Evolutionary conservation across 2,888 invertebrate species (phyloP), one percentile per base, ranked within the genome.

Genomic region (Eudasyphora cyanicolor): DNA sequence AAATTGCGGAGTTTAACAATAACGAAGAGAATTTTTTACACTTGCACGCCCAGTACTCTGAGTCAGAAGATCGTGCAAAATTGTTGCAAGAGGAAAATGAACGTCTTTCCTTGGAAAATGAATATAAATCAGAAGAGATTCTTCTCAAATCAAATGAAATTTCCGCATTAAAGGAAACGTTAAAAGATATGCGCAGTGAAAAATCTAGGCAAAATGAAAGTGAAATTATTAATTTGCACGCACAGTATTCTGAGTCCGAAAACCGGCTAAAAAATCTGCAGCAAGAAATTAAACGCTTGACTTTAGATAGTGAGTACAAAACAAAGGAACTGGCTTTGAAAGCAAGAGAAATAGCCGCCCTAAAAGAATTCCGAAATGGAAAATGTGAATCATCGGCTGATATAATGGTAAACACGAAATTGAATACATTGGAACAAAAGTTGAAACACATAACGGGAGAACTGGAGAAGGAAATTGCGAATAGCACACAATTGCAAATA

Each of bases 31-130:
- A n/a, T n/a, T 82, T 85, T 24, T 32, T 85, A 17, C 0, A 24
- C 32, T 45, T 86, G 27, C 85, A 86, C 3, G 38, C 10, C 0
- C 76, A 82, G 8, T 82, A 77, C 12, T 74, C 80, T 1, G 64
- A 82, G 14, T 54, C 62, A 0, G 76, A 82, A 12, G 77, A 84
- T n/a, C 62, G 62, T n/a, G 1, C 17, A 17, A 32, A 62, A 17
- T 0, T 62, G 2, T 19, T 32, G 1, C 5, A 32, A 17, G 62
- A 62, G 17, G 62, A 62, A 29, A 62, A 17, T 32, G 62, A 62
- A n/a, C 27, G 67, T 62, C 38, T 81, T 1, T 38, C 24, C 0
- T 38, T 74, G 5, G 76, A 79, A 51, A 79, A 79, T 62, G 82
- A 84, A 17, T 27, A 29, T 32, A 80, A 74, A 19, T 7, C 21